A percentile compares a stretch with the other conserved stretches of the same genome.
phyloP scores from a whole-genome alignment of 1,140 invertebrate genomes.

The Ceratina australensis region DNA sequence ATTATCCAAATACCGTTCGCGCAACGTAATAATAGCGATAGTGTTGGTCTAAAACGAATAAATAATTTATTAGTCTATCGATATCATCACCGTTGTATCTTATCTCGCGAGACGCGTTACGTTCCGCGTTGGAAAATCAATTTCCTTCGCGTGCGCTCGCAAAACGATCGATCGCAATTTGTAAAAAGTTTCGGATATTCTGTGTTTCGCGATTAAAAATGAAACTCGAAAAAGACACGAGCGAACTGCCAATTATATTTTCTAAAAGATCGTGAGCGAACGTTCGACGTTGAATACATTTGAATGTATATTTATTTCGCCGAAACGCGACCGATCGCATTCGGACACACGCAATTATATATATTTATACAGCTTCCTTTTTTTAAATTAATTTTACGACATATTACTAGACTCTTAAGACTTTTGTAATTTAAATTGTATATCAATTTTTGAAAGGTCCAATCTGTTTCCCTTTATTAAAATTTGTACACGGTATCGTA shows the following conservation, averaged over 20 bases:
- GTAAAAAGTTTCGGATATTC: neutral
- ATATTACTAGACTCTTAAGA: conserved; percentile 17
- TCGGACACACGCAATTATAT: conserved; percentile 20
- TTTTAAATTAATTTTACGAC: conserved; percentile 5
- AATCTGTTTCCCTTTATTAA: neutral
- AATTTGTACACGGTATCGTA: neutral
- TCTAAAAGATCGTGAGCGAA: neutral
- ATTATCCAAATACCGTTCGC: conserved; percentile 25
- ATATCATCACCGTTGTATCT: neutral
- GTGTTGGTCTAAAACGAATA: conserved; percentile 11
- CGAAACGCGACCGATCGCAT: conserved; percentile 1
- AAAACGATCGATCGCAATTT: neutral
- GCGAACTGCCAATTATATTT: neutral
- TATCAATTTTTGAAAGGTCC: neutral
- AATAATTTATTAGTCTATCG: conserved; percentile 6
- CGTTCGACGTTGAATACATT: neutral
- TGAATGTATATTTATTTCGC: conserved; percentile 10
- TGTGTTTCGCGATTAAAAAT: conserved; percentile 3
- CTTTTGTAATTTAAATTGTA: neutral
- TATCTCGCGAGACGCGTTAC: neutral
- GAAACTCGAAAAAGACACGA: neutral
- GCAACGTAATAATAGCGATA: conserved; percentile 15
- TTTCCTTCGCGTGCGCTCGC: neutral
- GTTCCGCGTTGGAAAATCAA: neutral
- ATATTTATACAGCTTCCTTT: conserved; percentile 10